Base-by-base conservation (phyloP, 64 coral and sea anemone species). In the Montipora sp. region DNA sequence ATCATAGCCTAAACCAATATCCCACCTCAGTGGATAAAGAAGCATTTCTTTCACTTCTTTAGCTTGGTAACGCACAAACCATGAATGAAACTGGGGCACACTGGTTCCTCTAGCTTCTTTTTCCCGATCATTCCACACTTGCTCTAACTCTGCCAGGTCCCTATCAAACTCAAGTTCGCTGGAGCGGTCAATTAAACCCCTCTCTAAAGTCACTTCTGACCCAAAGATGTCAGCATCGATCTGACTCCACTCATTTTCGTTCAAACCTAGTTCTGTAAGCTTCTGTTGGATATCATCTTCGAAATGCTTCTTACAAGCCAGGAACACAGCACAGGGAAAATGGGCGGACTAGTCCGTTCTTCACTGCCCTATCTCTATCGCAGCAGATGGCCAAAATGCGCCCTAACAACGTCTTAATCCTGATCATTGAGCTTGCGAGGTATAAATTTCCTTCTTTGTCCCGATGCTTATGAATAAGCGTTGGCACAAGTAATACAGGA, bases 261-360 rank as follows among this genome's bases (percentile, higher is more conserved):
- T 57, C 10, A 93, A 4, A 49, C 91, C 83, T 3, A 93, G 27
- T 5, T 78, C 73, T 14, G 83, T 23, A 7, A 93, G 75, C 66
- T 93, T 93, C 3, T 59, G 2, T 50, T 58, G 46, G 0, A 93
- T 23, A 22, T 93, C 83, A 55, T 93, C 91, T 20, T 88, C 75
- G 57, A 93, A 87, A 45, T 93, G 83, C 22, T 93, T 93, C 43
- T 87, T 88, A 44, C 91, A 87, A 12, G 83, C 53, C 9, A 92
- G 15, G 36, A 83, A 50, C 9, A 81, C 73, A 16, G 82, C 50
- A n/a, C 21, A 13, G 10, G 90, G 83, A 46, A 92, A 87, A 18
- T 66, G 51, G 19, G 59, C 11, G 5, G 21, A 27, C 7, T 1
- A 92, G 77, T 48, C 90, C 90, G 21, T 92, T 92, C 69, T 83